These are phyloP conservation scores for Lepilemur ruficaudatus DNA, from an alignment of 2,797 vertebrate species.

Conservation along the genomic window DNA sequence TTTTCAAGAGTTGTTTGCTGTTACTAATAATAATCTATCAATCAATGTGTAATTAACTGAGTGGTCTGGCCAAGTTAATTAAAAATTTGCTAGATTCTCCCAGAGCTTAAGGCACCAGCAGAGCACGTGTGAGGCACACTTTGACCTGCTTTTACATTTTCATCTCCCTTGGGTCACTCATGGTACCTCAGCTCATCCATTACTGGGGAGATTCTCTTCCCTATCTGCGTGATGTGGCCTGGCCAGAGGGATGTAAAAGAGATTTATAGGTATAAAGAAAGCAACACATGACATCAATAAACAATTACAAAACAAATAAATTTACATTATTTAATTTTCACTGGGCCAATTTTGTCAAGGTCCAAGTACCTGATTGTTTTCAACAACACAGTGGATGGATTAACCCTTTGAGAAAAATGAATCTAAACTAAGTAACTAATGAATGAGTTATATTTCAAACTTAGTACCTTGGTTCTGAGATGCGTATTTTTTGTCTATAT, in stretches of 20 bases:
- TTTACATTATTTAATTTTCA: background rate
- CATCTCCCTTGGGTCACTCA: background rate
- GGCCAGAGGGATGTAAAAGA: background rate
- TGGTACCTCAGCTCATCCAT: background rate
- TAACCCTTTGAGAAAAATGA: background rate
- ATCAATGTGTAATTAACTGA: conserved; percentile 41
- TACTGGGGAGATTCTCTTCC: background rate
- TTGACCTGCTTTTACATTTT: background rate
- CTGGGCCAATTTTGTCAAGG: background rate
- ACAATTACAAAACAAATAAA: background rate
- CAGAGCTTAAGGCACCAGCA: background rate
- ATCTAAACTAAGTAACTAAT: background rate
- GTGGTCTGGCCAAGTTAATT: conserved; percentile 34
- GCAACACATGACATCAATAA: background rate
- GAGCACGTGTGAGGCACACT: no score
- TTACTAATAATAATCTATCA: conserved; percentile 55
- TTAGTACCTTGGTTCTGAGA: background rate
- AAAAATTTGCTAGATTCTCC: background rate
- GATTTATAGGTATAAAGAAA: background rate
- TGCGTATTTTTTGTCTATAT: background rate
- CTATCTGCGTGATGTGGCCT: background rate
- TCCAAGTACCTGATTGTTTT: background rate
- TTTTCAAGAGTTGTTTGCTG: conserved; percentile 9
- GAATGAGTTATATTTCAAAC: background rate
- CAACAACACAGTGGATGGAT: background rate